phyloP scores from a whole-genome alignment of 1,140 invertebrate species.

The Microplitis demolitor region DNA sequence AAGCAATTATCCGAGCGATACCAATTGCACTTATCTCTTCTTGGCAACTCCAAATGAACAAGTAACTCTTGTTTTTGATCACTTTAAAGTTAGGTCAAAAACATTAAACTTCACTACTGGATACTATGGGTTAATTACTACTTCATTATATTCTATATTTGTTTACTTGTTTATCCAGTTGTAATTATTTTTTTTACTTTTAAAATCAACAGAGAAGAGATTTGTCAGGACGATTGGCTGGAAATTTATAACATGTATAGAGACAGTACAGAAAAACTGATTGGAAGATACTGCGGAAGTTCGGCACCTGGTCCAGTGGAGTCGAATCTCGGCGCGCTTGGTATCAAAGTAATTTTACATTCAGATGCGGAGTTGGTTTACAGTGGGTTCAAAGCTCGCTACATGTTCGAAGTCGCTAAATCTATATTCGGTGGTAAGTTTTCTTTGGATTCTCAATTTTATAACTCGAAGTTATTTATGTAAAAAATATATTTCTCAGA shows the following conservation, averaged over 20 bases:
- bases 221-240: slow-evolving; percentile 90
- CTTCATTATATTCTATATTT: neutral
- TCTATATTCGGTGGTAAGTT: slow-evolving; percentile 78
- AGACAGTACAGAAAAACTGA: slow-evolving; percentile 77
- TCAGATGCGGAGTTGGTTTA: slow-evolving; percentile 83
- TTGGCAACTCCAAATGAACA: slow-evolving; percentile 85
- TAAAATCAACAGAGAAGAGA: slow-evolving; percentile 60
- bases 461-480: slow-evolving; percentile 2
- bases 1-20: slow-evolving; percentile 91
- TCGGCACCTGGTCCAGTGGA: slow-evolving; percentile 88
- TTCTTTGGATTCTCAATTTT: neutral
- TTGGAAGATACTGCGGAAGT: slow-evolving; percentile 84
- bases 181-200: neutral
- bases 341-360: slow-evolving; percentile 82
- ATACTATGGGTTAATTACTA: slow-evolving; percentile 64
- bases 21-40: slow-evolving; percentile 92
- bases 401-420: slow-evolving; percentile 85
- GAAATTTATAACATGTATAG: slow-evolving; percentile 89
- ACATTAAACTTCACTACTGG: slow-evolving; percentile 62
- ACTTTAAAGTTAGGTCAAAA: slow-evolving; percentile 84
- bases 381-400: slow-evolving; percentile 89
- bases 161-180: neutral
- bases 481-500: slow-evolving; percentile 61
- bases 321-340: slow-evolving; percentile 82
- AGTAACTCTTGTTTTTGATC: slow-evolving; percentile 89